Conservation (phyloP, 2,113 vertebrate genomes). For the Boleophthalmus pectinirostris region DNA sequence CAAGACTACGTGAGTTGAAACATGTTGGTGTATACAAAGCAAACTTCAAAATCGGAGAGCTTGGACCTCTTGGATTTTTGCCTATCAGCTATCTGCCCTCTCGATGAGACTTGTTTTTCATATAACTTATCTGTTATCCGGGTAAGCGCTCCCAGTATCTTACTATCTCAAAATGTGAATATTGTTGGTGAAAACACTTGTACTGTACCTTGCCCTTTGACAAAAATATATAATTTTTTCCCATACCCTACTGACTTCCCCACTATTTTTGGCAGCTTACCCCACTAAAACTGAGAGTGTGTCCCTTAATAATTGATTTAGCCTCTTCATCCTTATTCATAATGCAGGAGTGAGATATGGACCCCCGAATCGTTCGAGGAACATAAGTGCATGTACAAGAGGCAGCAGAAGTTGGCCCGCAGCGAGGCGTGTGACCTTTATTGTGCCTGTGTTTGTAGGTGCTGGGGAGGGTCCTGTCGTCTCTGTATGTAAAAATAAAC, state of each 20-base stretch:
- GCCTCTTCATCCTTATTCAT: slow-evolving; percentile 22
- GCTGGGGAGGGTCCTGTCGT: slow-evolving; percentile 5
- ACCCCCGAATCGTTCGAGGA: slow-evolving; percentile 17
- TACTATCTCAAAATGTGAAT: too few relatives aligned
- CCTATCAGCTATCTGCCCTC: too few relatives aligned
- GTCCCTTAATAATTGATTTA: slow-evolving; percentile 37
- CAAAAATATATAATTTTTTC: not conserved
- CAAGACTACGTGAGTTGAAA: too few relatives aligned
- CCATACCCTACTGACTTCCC: not conserved
- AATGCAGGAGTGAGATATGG: slow-evolving; percentile 30
- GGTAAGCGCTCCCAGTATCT: too few relatives aligned
- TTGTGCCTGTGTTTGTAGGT: slow-evolving; percentile 8
- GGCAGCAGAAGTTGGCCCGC: not conserved
- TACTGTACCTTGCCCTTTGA: not conserved
- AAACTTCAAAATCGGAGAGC: too few relatives aligned
- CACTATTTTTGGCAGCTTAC: slow-evolving; percentile 12
- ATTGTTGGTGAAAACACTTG: not conserved
- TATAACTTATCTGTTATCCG: too few relatives aligned
- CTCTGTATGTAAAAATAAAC: not conserved
- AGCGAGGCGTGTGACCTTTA: slow-evolving; percentile 13
- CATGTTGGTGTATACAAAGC: too few relatives aligned
- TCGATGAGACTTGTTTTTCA: too few relatives aligned
- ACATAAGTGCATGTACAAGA: slow-evolving; percentile 24
- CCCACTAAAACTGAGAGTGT: slow-evolving; percentile 17
- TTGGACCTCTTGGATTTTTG: too few relatives aligned